Conservation (phyloP, 2,888 invertebrate species). For the Poecilobothrus nobilitatus region DNA sequence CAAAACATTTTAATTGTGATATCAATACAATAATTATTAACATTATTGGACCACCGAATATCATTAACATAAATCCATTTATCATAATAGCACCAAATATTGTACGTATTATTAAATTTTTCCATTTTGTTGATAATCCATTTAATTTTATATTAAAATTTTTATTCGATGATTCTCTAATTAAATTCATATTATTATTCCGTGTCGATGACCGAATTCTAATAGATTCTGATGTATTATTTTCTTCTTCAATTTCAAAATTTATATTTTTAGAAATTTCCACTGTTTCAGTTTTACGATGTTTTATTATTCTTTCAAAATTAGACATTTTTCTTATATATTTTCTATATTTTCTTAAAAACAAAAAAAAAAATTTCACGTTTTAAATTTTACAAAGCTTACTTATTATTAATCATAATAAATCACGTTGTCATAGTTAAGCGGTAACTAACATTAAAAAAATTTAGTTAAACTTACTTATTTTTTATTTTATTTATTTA, state of each 20-base stretch:
- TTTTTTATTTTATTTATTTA: too few species aligned
- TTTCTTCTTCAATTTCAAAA: too few species aligned
- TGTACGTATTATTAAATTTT: slow-evolving; percentile 90
- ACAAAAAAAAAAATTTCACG: background rate
- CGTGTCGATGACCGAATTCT: too few species aligned
- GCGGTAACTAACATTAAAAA: background rate
- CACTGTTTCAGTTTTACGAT: too few species aligned
- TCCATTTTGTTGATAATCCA: slow-evolving; percentile 52
- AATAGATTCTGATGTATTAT: too few species aligned
- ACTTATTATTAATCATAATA: background rate
- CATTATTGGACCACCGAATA: slow-evolving; percentile 85
- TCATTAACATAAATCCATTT: slow-evolving; percentile 74
- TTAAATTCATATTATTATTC: too few species aligned
- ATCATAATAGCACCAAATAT: slow-evolving; percentile 93
- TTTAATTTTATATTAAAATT: slow-evolving; percentile 2
- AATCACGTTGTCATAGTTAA: background rate
- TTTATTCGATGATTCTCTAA: background rate
- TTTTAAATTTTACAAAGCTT: too few species aligned
- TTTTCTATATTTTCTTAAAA: background rate
- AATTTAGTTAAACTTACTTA: too few species aligned
- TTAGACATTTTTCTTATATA: too few species aligned
- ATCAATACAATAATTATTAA: slow-evolving; percentile 84
- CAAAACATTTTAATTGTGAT: slow-evolving; percentile 96
- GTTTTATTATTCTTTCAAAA: too few species aligned
- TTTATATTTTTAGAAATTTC: too few species aligned